Percentiles rank a stretch among this genome's conserved stretches.
These are phyloP conservation scores for Helicolenus hilgendorfi DNA, from an alignment of 2,797 vertebrate genomes.

Conservation along the genomic window DNA sequence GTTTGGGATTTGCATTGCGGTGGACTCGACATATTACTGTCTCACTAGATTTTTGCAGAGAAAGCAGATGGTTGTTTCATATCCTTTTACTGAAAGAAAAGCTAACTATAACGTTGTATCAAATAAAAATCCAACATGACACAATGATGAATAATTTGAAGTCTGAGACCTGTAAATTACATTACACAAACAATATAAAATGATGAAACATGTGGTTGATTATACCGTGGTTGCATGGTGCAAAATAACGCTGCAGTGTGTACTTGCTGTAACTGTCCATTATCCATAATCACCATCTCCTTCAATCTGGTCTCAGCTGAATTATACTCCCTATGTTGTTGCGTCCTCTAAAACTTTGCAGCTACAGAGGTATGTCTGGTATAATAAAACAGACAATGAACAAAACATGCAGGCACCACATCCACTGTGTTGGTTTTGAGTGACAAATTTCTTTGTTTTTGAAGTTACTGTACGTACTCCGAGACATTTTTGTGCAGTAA, in stretches of 20 bases:
- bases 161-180: background rate
- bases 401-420: background rate
- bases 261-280: constrained; percentile 30
- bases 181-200: background rate
- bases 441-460: constrained; percentile 49
- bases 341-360: background rate
- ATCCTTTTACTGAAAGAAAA: background rate
- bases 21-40: background rate
- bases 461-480: constrained; percentile 34
- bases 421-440: constrained; percentile 12
- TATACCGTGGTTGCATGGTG: constrained; percentile 6
- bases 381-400: constrained; percentile 8
- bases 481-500: constrained; percentile 57
- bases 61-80: background rate
- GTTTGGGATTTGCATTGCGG: constrained; percentile 35
- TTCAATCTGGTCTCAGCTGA: constrained; percentile 33
- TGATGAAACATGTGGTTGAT: constrained; percentile 34
- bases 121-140: background rate
- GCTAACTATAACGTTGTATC: background rate
- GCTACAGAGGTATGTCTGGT: constrained; percentile 2
- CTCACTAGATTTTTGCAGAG: background rate
- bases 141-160: constrained; percentile 10
- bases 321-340: background rate
- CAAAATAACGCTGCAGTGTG: constrained; percentile 37
- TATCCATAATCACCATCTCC: constrained; percentile 36